Base-by-base conservation (phyloP, 1,140 invertebrate species). In the Drosophila mayri region DNA sequence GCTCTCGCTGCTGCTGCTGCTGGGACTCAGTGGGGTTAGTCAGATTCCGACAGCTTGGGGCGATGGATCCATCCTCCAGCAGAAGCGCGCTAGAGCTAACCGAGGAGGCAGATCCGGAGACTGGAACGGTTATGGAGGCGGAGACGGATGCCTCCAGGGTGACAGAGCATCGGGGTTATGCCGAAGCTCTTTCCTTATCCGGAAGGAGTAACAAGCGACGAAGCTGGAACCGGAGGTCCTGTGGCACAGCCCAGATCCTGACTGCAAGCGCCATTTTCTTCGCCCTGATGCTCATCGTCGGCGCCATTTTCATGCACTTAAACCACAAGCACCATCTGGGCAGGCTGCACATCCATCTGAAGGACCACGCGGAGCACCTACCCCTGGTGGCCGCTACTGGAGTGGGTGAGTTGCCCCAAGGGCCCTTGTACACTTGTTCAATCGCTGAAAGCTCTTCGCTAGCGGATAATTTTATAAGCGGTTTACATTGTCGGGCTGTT, bases 291-390 rank as follows among this genome's bases (percentile, higher is more conserved):
- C 80, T 91, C 25, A 68, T 91, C 50, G 35, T 75, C 10, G 90
- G 63, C 20, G 80, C 90, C 44, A 87, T 91, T 65, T 83, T 73
- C 37, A 60, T 91, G 70, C 90, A 91, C 52, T 52, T 84, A 46
- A 66, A 32, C 18, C 90, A 91, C 46, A 81, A 84, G 52, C 46
- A 60, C 58, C 90, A 83, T 81, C 71, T 90, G 41, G 90, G 90
- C 16, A 82, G 90, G 10, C 49, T 91, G 60, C 50, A 83, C 28
- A 58, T 58, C n/a, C 30, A 64, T 16, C 55, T 18, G 1, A 40
- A 32, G n/a, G 11, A 58, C 12, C n/a, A 47, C 14, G 20, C 49
- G 10, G 43, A 62, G 18, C 44, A 35, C 37, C 38, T 60, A 14
- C 14, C 47, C 20, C 18, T 75, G 49, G 63, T 70, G n/a, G 60